These are phyloP conservation scores for Cheirogaleus major DNA, from an alignment of 2,797 vertebrate genomes.

Conservation along the genomic window DNA sequence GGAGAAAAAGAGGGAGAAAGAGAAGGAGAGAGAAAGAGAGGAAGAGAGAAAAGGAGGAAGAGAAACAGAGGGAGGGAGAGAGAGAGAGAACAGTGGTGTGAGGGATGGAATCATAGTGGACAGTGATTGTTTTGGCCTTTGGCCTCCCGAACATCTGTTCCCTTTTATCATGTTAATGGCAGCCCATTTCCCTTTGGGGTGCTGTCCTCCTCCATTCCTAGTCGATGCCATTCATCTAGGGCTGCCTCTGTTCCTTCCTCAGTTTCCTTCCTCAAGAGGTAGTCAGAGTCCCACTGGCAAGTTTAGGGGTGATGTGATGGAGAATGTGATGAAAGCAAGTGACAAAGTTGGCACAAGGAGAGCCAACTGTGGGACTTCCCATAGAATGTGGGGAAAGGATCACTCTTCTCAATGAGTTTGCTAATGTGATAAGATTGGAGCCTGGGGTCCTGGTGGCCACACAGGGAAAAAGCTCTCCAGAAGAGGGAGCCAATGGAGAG, in stretches of 20 bases:
- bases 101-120: neutral
- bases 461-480: neutral
- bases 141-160: neutral
- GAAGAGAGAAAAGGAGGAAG: neutral
- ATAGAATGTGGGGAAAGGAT: neutral
- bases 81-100: too few species aligned
- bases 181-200: neutral
- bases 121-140: neutral
- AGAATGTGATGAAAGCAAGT: neutral
- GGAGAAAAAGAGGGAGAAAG: neutral
- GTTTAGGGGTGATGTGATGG: neutral
- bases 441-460: too few species aligned
- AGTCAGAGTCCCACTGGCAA: neutral
- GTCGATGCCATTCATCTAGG: neutral
- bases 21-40: neutral
- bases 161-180: neutral
- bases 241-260: neutral
- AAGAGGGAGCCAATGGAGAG: neutral
- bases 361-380: neutral
- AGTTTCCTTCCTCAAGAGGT: neutral
- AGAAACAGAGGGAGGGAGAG: neutral
- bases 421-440: neutral
- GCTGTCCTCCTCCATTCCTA: neutral
- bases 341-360: neutral
- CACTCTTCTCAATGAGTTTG: neutral